Conservation (phyloP, 1,140 invertebrate species). For the Rhagoletis zephyria region DNA sequence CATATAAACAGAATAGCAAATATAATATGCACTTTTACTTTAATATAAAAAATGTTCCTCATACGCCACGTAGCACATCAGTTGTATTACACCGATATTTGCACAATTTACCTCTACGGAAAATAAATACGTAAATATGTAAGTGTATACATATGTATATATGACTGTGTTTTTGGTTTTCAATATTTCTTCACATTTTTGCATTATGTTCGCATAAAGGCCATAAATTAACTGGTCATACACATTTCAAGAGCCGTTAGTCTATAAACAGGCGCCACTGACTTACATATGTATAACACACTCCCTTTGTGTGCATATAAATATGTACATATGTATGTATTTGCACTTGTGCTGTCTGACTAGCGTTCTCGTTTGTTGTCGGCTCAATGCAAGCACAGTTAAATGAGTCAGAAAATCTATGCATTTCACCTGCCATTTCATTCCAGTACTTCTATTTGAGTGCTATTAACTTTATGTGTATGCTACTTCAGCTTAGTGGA, state of each 20-base stretch:
- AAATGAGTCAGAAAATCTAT: constrained; percentile 6
- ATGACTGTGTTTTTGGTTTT: no score
- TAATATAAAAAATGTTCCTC: neutral
- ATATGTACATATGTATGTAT: neutral
- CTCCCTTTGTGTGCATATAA: neutral
- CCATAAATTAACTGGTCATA: neutral
- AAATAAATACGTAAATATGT: no score
- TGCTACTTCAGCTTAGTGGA: no score
- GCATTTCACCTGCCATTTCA: constrained; percentile 6
- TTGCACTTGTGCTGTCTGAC: neutral
- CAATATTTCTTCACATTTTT: neutral
- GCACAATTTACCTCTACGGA: no score
- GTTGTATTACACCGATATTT: neutral
- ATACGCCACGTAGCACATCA: neutral
- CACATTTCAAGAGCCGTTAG: neutral
- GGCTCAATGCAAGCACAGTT: neutral
- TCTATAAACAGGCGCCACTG: neutral
- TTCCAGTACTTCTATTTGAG: neutral
- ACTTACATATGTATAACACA: neutral
- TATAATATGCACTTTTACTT: no score
- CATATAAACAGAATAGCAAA: no score
- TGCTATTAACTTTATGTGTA: neutral
- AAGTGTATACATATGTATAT: no score
- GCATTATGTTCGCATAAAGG: neutral
- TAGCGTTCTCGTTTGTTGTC: neutral